These are phyloP conservation scores for Drosophila sp. DNA, from an alignment of 1,140 invertebrate species.

Conservation along the genomic window DNA sequence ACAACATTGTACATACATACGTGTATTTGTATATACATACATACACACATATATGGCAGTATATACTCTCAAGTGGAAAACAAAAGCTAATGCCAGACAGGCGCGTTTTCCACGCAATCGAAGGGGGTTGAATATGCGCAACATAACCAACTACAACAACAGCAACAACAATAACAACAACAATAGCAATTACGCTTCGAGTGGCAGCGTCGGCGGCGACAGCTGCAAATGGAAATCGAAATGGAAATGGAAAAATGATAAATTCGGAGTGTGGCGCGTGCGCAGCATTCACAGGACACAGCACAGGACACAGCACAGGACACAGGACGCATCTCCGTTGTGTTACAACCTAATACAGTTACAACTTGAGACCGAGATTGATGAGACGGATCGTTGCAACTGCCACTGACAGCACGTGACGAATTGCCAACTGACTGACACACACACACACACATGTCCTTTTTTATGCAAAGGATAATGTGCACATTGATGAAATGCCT, in stretches of 20 bases:
- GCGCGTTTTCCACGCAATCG: constrained; percentile 12
- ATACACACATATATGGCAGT: too few relatives aligned
- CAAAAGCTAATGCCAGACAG: constrained; percentile 65
- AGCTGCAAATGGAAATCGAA: constrained; percentile 46
- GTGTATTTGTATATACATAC: too few relatives aligned
- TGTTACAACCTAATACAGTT: constrained; percentile 60
- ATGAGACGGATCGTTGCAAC: constrained; percentile 27
- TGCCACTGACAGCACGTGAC: constrained; percentile 67
- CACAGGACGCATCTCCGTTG: neutral
- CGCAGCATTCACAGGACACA: constrained; percentile 15
- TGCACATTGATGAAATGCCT: constrained; percentile 51
- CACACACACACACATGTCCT: constrained; percentile 2
- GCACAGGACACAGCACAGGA: neutral
- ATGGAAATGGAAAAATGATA: constrained; percentile 22
- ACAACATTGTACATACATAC: constrained; percentile 71
- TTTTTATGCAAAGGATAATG: constrained; percentile 43
- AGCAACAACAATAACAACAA: neutral
- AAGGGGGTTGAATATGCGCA: constrained; percentile 61
- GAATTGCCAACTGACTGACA: constrained; percentile 44
- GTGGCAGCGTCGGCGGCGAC: constrained; percentile 53
- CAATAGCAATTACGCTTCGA: constrained; percentile 26
- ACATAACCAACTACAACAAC: neutral
- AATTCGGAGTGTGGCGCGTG: constrained; percentile 51
- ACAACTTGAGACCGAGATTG: constrained; percentile 70
- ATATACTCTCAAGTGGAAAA: constrained; percentile 72